Percentiles rank a stretch among this genome's conserved stretches.
Conservation (phyloP, 2,113 vertebrate species). For the Percopsis transmontana region DNA sequence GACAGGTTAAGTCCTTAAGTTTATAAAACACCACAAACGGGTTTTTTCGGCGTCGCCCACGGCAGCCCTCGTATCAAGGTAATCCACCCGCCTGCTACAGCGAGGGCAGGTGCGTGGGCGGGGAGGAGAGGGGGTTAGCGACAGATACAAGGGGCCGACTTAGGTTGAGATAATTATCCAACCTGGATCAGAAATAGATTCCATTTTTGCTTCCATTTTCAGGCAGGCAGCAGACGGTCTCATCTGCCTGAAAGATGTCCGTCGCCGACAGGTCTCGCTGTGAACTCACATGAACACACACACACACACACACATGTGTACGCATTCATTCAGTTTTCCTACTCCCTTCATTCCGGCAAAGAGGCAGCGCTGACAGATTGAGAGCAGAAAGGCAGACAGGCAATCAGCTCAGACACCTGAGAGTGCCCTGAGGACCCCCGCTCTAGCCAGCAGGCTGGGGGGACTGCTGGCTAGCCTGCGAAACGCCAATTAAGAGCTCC, state of each 20-base stretch:
- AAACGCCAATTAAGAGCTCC: slow-evolving; percentile 59
- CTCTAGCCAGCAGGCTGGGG: slow-evolving; percentile 52
- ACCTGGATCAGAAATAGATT: slow-evolving; percentile 47
- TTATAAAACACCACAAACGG: too few species aligned
- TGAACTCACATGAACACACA: background rate
- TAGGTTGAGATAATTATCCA: slow-evolving; percentile 39
- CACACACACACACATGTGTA: background rate
- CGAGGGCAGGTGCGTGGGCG: too few species aligned
- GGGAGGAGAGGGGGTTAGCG: background rate
- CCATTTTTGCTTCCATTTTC: slow-evolving; percentile 27
- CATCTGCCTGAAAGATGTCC: slow-evolving; percentile 73
- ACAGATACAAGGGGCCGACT: slow-evolving; percentile 20
- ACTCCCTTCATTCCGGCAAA: slow-evolving; percentile 59
- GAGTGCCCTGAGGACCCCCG: slow-evolving; percentile 61
- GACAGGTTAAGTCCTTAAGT: too few species aligned
- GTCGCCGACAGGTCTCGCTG: slow-evolving; percentile 10
- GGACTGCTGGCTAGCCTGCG: slow-evolving; percentile 50
- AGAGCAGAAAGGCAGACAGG: slow-evolving; percentile 75
- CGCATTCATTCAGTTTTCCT: slow-evolving; percentile 32
- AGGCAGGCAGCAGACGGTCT: slow-evolving; percentile 38
- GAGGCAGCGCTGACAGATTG: slow-evolving; percentile 74
- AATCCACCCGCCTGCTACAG: too few species aligned
- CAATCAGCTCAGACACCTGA: slow-evolving; percentile 77
- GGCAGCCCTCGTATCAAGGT: too few species aligned
- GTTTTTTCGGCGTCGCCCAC: too few species aligned